Conservation (phyloP, 35 echinoderm and acorn worm genomes). For the Apostichopus japonicus region DNA sequence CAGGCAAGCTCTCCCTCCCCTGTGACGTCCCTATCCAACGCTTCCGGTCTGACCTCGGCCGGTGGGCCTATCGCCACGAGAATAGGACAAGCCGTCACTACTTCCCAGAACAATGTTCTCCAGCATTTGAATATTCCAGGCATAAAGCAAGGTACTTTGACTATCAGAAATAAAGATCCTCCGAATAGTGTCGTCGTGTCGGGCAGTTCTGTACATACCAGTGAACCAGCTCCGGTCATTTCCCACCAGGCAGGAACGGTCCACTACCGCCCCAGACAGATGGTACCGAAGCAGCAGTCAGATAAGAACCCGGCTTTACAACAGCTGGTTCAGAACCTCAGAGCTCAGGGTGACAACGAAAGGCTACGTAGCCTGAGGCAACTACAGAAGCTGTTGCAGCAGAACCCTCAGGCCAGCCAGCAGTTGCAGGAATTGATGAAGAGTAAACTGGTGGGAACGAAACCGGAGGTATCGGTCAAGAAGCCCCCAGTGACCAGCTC, state of each 20-base stretch:
- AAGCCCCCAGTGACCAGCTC: slow-evolving; percentile 1
- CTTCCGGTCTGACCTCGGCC: neutral
- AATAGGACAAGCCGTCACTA: neutral
- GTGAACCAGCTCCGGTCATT: slow-evolving; percentile 37
- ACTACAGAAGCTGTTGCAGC: slow-evolving; percentile 46
- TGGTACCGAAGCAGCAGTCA: neutral
- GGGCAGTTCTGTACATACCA: neutral
- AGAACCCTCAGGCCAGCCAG: slow-evolving; percentile 62
- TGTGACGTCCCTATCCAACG: neutral
- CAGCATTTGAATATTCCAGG: neutral
- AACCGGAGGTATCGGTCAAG: slow-evolving; percentile 10
- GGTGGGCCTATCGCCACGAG: neutral
- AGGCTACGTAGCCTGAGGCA: slow-evolving; percentile 21
- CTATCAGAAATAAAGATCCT: neutral
- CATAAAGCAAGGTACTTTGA: neutral
- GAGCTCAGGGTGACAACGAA: slow-evolving; percentile 23
- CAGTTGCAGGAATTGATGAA: slow-evolving; percentile 46
- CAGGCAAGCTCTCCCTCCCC: slow-evolving; percentile 34
- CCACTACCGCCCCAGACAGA: slow-evolving; percentile 25
- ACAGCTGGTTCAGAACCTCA: slow-evolving; percentile 21
- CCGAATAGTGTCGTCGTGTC: neutral
- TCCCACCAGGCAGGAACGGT: slow-evolving; percentile 46
- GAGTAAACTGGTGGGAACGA: slow-evolving; percentile 13
- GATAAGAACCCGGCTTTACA: slow-evolving; percentile 26
- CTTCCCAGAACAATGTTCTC: neutral